Evolutionary conservation across 1,140 invertebrate species (phyloP).

Genomic region (Drosophila sechellia): DNA sequence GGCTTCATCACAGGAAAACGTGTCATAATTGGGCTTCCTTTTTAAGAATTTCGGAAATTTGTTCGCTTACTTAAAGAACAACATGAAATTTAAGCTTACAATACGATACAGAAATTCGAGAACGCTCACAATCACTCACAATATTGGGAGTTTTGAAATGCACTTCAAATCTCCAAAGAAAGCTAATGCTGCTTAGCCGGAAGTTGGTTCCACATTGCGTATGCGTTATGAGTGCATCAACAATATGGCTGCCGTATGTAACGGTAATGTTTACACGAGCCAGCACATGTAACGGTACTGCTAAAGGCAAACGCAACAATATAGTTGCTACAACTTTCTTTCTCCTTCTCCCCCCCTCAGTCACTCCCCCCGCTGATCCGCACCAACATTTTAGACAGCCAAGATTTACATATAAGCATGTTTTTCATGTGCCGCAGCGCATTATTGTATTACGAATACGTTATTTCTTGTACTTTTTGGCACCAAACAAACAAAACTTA

Average conservation of each 20-base stretch:
- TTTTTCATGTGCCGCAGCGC: constrained; percentile 41
- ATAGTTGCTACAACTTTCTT: constrained; percentile 29
- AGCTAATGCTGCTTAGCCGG: constrained; percentile 5
- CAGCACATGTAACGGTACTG: constrained; percentile 45
- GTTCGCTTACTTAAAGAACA: too few relatives aligned
- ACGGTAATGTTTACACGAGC: constrained; percentile 39
- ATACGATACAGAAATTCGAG: too few relatives aligned
- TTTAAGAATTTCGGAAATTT: background rate
- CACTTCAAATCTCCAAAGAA: background rate
- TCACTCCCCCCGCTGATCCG: background rate
- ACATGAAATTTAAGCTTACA: too few relatives aligned
- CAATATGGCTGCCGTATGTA: constrained; percentile 41
- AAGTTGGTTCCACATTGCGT: constrained; percentile 31
- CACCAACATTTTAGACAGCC: constrained; percentile 23
- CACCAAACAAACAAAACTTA: constrained; percentile 26
- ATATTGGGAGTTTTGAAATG: too few relatives aligned
- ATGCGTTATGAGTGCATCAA: constrained; percentile 34
- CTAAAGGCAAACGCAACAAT: constrained; percentile 23
- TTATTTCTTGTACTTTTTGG: constrained; percentile 23
- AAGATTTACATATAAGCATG: constrained; percentile 36
- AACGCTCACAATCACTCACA: background rate
- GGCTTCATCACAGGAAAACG: background rate
- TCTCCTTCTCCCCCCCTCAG: background rate
- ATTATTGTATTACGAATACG: constrained; percentile 4
- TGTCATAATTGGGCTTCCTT: too few relatives aligned